These are phyloP conservation scores for Pachliopta kotzebuea DNA, from an alignment of 2,888 invertebrate species.

Conservation along the genomic window DNA sequence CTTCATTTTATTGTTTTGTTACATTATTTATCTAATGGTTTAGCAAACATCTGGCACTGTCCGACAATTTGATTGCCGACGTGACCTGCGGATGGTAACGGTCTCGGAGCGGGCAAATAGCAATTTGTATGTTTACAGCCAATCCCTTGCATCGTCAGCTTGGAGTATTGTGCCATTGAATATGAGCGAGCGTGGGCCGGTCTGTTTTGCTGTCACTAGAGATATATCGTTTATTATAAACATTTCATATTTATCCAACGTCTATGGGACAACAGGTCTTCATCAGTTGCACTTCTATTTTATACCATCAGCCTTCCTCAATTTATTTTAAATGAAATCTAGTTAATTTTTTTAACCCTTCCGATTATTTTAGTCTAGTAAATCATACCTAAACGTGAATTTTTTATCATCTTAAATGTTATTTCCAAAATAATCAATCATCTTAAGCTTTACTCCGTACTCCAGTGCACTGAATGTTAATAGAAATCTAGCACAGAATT, in stretches of 20 bases:
- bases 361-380: too few relatives aligned
- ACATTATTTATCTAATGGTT: neutral
- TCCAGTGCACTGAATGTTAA: too few relatives aligned
- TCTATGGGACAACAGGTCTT: neutral
- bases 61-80: conserved; percentile 7
- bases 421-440: too few relatives aligned
- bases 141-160: conserved; percentile 20
- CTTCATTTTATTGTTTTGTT: neutral
- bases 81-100: conserved; percentile 23
- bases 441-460: too few relatives aligned
- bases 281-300: neutral
- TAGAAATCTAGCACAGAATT: too few relatives aligned
- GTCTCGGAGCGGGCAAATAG: neutral
- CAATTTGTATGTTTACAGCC: conserved; percentile 27
- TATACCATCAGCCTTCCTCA: too few relatives aligned
- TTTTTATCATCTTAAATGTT: too few relatives aligned
- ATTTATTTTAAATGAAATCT: too few relatives aligned
- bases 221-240: conserved; percentile 6
- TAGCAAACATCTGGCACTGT: conserved; percentile 3
- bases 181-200: conserved; percentile 11
- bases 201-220: neutral
- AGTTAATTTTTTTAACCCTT: too few relatives aligned
- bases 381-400: too few relatives aligned
- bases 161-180: conserved; percentile 14
- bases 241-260: neutral